Base-by-base conservation (phyloP, 1,140 invertebrate genomes). In the Lamellibrachia luymesi region DNA sequence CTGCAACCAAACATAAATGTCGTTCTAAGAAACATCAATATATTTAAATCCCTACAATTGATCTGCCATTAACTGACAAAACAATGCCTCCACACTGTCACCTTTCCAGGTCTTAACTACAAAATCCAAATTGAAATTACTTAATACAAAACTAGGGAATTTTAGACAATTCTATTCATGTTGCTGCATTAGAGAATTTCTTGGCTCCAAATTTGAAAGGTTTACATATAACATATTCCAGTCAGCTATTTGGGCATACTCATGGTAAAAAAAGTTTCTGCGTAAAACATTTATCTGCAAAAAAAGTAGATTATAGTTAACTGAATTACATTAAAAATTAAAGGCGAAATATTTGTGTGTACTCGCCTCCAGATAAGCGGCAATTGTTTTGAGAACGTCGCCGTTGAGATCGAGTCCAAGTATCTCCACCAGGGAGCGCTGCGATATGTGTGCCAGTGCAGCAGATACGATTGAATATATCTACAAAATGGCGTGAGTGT, bases 391-490 rank as follows among this genome's bases (percentile, higher is more conserved):
- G 7, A 98, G 95, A 8, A 97, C 96, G 91, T 95, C 94, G 90
- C 95, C 95, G 64, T 97, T 97, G 2, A 97, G 94, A 92, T 97
- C 97, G 2, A 97, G 94, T 2, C 96, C 97, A 92, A 98, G 95
- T 17, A 98, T 96, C 94, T 97, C 97, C 10, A 97, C 96, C 90
- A 96, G 95, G 94, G 97, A 96, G 95, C 97, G 97, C 90, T 97
- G 95, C 17, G 97, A 96, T 93, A 97, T 96, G 95, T 97, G 97
- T 92, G 97, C 96, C 64, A 97, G 95, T 51, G 95, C 95, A 49
- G 96, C 95, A 25, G 97, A 96, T 94, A 97, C 96, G 94, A 97
- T 97, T 2, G 97, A 95, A 94, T 96, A 94, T 93, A 97, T 97
- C 97, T 97, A 93, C 27, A 96, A 95, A 93, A 95, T 80, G 91